phyloP scores from a whole-genome alignment of 2,113 vertebrate species.

The Mugil cephalus region DNA sequence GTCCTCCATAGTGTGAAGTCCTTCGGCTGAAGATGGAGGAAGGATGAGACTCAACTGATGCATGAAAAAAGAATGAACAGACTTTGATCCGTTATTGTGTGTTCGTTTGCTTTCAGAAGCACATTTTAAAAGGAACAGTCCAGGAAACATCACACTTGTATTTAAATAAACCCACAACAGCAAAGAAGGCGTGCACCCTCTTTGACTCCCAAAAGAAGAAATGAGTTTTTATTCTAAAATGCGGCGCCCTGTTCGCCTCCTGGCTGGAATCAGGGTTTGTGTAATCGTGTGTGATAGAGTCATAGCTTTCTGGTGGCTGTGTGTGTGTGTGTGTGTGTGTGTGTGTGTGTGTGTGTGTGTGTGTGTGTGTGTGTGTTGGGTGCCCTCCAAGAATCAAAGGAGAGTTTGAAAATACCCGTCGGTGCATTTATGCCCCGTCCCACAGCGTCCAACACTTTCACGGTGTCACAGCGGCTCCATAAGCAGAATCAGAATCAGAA shows the following conservation, averaged over 20 bases:
- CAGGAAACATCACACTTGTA: no score
- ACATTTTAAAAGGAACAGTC: no score
- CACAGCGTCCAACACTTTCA: background rate
- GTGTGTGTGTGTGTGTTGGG: slow-evolving; percentile 40
- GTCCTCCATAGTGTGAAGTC: no score
- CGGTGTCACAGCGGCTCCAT: no score
- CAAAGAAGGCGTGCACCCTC: no score
- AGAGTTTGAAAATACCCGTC: slow-evolving; percentile 28
- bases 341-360: slow-evolving; percentile 26
- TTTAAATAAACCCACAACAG: no score
- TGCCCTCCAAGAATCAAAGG: slow-evolving; percentile 52
- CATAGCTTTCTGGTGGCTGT: no score
- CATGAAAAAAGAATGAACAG: no score
- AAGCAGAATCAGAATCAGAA: no score
- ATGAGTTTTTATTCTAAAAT: background rate
- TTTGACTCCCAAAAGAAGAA: no score
- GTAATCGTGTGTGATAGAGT: slow-evolving; percentile 9
- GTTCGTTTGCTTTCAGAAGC: no score
- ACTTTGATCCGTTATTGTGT: background rate
- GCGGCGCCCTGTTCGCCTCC: slow-evolving; percentile 1
- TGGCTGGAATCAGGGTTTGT: slow-evolving; percentile 1
- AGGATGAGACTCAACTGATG: no score
- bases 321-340: slow-evolving; percentile 26
- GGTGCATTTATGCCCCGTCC: slow-evolving; percentile 32
- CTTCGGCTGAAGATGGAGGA: background rate